phyloP scores from a whole-genome alignment of 2,888 invertebrate genomes.

The Matsumyia berberina region DNA sequence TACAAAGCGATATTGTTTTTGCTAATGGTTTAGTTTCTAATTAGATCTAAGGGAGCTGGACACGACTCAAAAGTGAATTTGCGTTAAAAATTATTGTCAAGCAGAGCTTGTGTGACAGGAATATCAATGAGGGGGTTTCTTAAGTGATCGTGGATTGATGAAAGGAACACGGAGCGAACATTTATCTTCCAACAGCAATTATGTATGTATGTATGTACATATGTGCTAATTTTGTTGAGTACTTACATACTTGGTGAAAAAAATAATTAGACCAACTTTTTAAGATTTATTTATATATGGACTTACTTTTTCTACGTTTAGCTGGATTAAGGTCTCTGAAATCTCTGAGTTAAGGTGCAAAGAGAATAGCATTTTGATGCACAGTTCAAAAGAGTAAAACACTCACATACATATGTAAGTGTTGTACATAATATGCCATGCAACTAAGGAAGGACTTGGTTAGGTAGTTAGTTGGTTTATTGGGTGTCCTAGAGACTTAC shows the following conservation, averaged over 20 bases:
- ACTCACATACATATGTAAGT: too few species aligned
- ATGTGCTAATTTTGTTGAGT: constrained; percentile 1
- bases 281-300: neutral
- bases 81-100: constrained; percentile 61
- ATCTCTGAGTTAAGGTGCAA: neutral
- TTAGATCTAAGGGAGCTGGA: constrained; percentile 58
- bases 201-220: too few species aligned
- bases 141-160: constrained; percentile 35
- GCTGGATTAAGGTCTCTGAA: neutral
- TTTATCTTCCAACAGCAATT: constrained; percentile 28
- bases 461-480: too few species aligned
- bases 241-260: neutral
- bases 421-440: too few species aligned
- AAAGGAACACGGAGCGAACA: constrained; percentile 17
- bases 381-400: too few species aligned
- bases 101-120: constrained; percentile 42
- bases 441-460: too few species aligned
- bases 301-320: neutral
- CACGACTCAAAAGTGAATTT: constrained; percentile 67
- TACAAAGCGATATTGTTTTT: constrained; percentile 61
- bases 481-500: too few species aligned
- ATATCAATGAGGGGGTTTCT: constrained; percentile 41
- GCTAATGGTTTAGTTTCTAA: constrained; percentile 73
- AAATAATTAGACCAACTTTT: neutral
- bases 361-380: too few species aligned